These are phyloP conservation scores for Theretra japonica DNA, from an alignment of 2,888 invertebrate species.

Conservation along the genomic window DNA sequence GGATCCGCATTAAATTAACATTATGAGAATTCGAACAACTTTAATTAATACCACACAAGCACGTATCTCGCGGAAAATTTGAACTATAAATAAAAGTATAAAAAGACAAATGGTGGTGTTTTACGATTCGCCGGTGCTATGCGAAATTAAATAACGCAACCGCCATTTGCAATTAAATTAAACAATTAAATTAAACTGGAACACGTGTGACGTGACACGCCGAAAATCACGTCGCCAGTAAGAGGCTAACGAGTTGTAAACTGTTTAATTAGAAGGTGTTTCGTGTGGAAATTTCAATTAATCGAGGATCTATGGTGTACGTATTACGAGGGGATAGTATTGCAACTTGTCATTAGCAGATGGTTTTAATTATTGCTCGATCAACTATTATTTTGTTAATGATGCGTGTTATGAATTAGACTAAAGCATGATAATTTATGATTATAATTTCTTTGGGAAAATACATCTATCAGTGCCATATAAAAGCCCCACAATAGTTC, in stretches of 20 bases:
- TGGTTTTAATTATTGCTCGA: no score
- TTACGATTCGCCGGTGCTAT: neutral
- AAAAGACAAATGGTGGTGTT: neutral
- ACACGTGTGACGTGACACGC: conserved; percentile 31
- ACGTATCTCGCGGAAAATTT: no score
- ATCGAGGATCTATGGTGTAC: conserved; percentile 38
- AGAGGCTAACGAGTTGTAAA: conserved; percentile 44
- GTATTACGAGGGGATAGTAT: neutral
- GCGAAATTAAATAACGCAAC: neutral
- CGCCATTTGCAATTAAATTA: conserved; percentile 14
- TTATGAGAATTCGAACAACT: no score
- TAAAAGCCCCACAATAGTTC: no score
- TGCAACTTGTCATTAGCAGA: neutral
- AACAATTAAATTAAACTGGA: conserved; percentile 34
- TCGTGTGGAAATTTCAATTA: conserved; percentile 45
- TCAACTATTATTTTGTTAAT: no score
- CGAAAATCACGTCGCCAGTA: conserved; percentile 37
- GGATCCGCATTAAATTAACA: no score
- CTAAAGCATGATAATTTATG: no score
- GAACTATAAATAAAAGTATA: neutral
- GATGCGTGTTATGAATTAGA: no score
- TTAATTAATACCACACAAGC: no score
- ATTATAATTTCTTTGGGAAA: no score
- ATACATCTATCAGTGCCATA: no score
- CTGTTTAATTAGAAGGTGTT: conserved; percentile 43